Evolutionary conservation across 2,888 invertebrate genomes (phyloP).

Genomic region (Pyralis farinalis): DNA sequence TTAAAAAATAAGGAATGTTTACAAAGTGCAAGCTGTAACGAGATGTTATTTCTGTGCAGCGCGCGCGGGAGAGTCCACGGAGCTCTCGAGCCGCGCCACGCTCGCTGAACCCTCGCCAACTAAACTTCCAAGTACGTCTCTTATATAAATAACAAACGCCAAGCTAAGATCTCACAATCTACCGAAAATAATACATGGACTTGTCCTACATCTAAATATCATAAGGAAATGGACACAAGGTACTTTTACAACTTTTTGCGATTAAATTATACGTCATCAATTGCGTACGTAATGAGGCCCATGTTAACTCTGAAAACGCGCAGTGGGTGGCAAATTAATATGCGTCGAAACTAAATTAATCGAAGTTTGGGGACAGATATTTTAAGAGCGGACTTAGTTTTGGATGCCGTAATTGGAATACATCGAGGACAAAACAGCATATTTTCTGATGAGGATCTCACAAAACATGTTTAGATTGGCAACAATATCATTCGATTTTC

Average conservation of each 20-base stretch:
- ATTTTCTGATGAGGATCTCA: too few relatives aligned
- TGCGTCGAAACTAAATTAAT: too few relatives aligned
- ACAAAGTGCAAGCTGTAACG: constrained; percentile 32
- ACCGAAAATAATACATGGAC: neutral
- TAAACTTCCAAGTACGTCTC: constrained; percentile 82
- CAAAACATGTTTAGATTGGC: too few relatives aligned
- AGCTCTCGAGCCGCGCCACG: constrained; percentile 72
- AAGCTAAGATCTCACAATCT: constrained; percentile 56
- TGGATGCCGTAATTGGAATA: constrained; percentile 14
- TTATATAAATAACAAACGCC: constrained; percentile 41
- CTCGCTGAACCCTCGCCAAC: constrained; percentile 80
- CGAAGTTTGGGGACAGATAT: constrained; percentile 22
- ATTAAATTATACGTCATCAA: too few relatives aligned
- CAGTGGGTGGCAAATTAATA: constrained; percentile 20
- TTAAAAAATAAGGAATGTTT: constrained; percentile 1
- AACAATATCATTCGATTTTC: too few relatives aligned
- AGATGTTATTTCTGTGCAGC: constrained; percentile 75
- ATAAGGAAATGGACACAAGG: too few relatives aligned
- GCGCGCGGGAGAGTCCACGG: constrained; percentile 66
- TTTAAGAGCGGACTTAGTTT: constrained; percentile 21
- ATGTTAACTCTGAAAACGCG: constrained; percentile 3
- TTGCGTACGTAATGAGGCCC: neutral
- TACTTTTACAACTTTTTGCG: too few relatives aligned
- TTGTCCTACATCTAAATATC: too few relatives aligned
- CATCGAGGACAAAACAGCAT: too few relatives aligned